These are phyloP conservation scores for Calephelis virginiensis DNA, from an alignment of 1,140 invertebrate species.

Conservation along the genomic window DNA sequence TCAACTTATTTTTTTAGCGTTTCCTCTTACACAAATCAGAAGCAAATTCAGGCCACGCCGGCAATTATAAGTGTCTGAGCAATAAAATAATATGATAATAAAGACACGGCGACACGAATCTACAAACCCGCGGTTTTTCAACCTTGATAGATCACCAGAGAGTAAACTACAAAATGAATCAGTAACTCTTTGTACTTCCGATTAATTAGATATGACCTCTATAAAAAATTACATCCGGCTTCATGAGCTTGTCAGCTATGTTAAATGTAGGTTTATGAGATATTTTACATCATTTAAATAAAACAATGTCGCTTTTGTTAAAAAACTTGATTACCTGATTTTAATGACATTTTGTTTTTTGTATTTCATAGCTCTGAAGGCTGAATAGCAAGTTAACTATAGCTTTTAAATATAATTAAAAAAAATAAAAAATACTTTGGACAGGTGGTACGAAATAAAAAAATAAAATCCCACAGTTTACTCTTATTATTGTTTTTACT, in stretches of 20 bases:
- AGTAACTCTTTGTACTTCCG: slow-evolving; percentile 7
- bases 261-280: background rate
- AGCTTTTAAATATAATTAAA: too few relatives aligned
- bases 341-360: too few relatives aligned
- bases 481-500: too few relatives aligned
- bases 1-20: too few relatives aligned
- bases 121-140: background rate
- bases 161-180: slow-evolving; percentile 12
- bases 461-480: too few relatives aligned
- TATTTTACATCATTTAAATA: background rate
- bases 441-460: too few relatives aligned
- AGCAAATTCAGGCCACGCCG: background rate
- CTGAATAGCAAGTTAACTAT: too few relatives aligned
- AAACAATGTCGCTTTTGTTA: too few relatives aligned
- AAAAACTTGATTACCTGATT: too few relatives aligned
- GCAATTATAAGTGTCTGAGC: background rate
- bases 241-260: background rate
- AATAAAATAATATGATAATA: slow-evolving; percentile 2
- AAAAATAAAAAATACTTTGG: too few relatives aligned
- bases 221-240: slow-evolving; percentile 9
- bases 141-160: background rate
- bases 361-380: too few relatives aligned
- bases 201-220: slow-evolving; percentile 12
- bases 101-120: background rate
- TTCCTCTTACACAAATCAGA: too few relatives aligned